Base-by-base conservation (phyloP, 2,113 vertebrate genomes). In the Ia io region DNA sequence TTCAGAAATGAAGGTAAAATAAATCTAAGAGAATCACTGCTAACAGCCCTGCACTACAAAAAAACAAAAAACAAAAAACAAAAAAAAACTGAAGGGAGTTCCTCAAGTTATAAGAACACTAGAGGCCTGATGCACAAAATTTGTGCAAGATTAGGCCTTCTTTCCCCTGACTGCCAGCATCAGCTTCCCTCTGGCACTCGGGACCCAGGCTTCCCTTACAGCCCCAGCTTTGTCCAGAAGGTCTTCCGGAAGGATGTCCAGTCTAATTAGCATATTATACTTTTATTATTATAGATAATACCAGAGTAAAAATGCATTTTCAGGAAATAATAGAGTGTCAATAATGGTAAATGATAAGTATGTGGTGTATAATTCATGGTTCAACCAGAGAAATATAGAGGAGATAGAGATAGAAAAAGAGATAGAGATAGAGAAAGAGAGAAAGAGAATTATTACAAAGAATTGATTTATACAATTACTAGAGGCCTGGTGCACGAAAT, bases 1-100 rank as follows among this genome's bases (percentile, higher is more conserved):
- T 93, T 88, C 51, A 85, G 5, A 51, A 90, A 92, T 73, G 2
- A 76, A 93, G 14, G 22, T 69, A 79, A 94, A 94, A 88, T 77
- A 92, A 90, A 32, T 25, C 17, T 73, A 76, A 84, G 8, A 63
- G 44, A 65, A 47, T 88, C 25, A 83, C 47, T 76, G 42, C 37
- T 87, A 80, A 42, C 3, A 90, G 13, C 65, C 1, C 37, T 61
- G 9, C 17, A 53, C 13, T 82, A 73, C 14, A 76, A 51, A 71
- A 84, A 51, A 25, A 59, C 1, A 59, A 25, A 59, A 59, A 22
- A 7, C 5, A 56, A 22, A 56, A 51, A 17, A 9, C 9, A 56
- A 59, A 23, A 9, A 25, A 59, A 59, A 6, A 1, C 47, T 42
- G 9, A 77, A 87, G 9, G 47, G 25, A 63, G 53, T 80, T 89